A percentile compares a stretch with the other conserved stretches of the same genome.
Conservation (phyloP, 2,113 vertebrate genomes). For the Apodemus speciosus region DNA sequence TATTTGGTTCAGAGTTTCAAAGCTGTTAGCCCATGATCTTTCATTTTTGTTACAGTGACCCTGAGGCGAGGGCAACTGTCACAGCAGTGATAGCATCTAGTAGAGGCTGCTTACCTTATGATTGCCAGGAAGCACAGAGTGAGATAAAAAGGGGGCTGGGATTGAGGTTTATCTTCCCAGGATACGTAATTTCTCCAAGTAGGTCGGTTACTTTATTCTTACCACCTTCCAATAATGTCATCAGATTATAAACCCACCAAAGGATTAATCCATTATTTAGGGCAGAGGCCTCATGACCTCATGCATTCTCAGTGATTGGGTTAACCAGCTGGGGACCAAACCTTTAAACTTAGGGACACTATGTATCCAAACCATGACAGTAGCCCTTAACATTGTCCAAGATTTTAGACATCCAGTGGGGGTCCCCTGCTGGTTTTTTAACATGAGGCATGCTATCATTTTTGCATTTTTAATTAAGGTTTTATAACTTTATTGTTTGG, state of each 20-base stretch:
- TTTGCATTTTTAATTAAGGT: constrained; percentile 43
- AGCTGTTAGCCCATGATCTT: background rate
- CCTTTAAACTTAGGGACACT: background rate
- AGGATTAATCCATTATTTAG: background rate
- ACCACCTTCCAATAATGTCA: background rate
- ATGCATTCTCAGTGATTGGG: background rate
- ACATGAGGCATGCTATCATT: constrained; percentile 21
- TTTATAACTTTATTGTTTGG: constrained; percentile 65
- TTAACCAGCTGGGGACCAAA: background rate
- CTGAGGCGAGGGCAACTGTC: background rate
- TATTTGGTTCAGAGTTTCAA: background rate
- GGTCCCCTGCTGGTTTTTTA: background rate
- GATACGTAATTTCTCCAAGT: background rate
- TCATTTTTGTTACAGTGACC: background rate
- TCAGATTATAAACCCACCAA: background rate
- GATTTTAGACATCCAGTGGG: background rate
- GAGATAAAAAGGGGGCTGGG: background rate
- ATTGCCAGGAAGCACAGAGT: background rate
- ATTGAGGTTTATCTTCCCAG: background rate
- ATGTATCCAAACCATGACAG: too few species aligned
- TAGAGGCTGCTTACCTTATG: background rate
- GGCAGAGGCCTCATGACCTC: background rate
- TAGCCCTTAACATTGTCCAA: background rate
- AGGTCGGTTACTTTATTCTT: background rate
- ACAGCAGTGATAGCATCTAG: background rate